Base-by-base conservation (phyloP, 2,888 invertebrate species). In the Ypsolopha sequella region DNA sequence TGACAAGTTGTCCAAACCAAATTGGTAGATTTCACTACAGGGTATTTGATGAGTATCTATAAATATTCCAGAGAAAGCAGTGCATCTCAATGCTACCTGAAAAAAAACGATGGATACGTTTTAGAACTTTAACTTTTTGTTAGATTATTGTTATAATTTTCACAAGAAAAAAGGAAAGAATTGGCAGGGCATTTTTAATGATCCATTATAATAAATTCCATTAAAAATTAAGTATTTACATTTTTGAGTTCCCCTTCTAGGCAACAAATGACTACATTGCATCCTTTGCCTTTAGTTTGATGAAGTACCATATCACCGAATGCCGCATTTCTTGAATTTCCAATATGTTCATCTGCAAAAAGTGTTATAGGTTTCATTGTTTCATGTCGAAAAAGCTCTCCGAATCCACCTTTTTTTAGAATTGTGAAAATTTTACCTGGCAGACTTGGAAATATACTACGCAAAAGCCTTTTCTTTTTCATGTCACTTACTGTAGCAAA, bases 401-500 rank as follows among this genome's bases (percentile, higher is more conserved):
- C 24, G 4, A 24, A 24, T 24, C 24, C 2, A 3, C 24, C 24
- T 24, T 24, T 24, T n/a, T 4, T 3, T 24, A 24, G 24, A 24
- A 24, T 24, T 24, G 24, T 3, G 2, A 24, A 24, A 3, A 24
- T 24, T 14, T 11, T 13, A 51, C 51, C 51, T 39, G 35, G 51
- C 6, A 51, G n/a, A 11, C 36, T 34, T 1, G 52, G 52, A 39
- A 44, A 52, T 3, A 52, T 7, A 6, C 41, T 52, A 6, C 11
- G 33, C 34, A 52, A 13, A 11, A 48, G 49, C 10, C 33, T 11
- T 24, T 52, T 52, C 49, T 52, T 52, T 13, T 35, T 38, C 3
- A 35, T 13, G 9, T 48, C 45, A 13, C 49, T 45, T 8, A 52
- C 52, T 6, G 52, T 49, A 7, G 52, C 48, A 34, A 52, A 52